A percentile compares a stretch with the other conserved stretches of the same genome.
Evolutionary conservation across 2,797 vertebrate genomes (phyloP).

Genomic region (Danio choprae): DNA sequence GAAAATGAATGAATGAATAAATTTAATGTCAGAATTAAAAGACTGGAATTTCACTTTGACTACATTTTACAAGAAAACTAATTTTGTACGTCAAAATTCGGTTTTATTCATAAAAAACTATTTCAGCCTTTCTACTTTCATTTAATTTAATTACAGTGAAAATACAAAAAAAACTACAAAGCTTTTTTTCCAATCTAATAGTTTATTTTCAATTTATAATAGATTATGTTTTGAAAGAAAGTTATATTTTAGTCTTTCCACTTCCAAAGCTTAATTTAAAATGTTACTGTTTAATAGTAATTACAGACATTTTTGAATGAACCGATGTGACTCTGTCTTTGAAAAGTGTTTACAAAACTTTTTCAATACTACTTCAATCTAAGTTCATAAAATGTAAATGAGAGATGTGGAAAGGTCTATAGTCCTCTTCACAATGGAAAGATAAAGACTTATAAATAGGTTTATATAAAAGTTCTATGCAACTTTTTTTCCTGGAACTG

Average conservation of each 20-base stretch:
- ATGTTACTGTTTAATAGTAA: not conserved
- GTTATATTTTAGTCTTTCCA: not conserved
- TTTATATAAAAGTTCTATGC: not conserved
- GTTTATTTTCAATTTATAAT: no score
- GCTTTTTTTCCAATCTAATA: no score
- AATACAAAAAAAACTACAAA: no score
- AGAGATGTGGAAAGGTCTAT: not conserved
- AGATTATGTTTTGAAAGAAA: no score
- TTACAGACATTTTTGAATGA: not conserved
- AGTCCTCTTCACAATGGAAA: not conserved
- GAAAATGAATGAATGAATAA: no score
- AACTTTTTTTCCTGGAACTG: conserved; percentile 8
- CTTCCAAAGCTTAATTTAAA: not conserved
- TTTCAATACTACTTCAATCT: not conserved
- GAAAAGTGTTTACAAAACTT: no score
- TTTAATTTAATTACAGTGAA: no score
- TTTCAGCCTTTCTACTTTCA: not conserved
- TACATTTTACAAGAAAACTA: no score
- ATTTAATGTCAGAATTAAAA: no score
- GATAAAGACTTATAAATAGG: not conserved
- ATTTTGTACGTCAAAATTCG: no score
- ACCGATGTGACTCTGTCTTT: conserved; percentile 8
- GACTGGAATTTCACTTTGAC: no score
- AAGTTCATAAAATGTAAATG: conserved; percentile 4
- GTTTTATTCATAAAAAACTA: no score